phyloP scores from a whole-genome alignment of 2,113 vertebrate species.

The Rhynchomys soricoides region DNA sequence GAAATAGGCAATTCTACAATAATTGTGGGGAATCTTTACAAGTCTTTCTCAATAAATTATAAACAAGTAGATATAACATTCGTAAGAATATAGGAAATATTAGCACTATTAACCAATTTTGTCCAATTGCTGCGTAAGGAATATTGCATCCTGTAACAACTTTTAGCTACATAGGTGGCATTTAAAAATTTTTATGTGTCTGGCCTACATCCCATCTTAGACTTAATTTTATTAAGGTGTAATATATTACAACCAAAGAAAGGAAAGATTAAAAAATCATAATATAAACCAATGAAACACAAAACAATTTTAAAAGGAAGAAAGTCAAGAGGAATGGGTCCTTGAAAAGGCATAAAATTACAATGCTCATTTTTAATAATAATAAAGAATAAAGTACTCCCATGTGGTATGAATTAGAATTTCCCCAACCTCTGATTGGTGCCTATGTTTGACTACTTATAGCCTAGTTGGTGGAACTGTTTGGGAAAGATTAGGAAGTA shows the following conservation, averaged over 20 bases:
- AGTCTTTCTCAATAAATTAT: neutral
- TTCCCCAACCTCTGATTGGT: neutral
- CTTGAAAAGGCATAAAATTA: neutral
- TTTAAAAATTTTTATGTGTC: neutral
- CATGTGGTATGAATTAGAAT: neutral
- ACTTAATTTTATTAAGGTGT: neutral
- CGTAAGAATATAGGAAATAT: neutral
- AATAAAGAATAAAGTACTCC: neutral
- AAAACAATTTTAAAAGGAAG: neutral
- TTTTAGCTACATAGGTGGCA: neutral
- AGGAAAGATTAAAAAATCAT: neutral
- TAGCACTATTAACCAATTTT: neutral
- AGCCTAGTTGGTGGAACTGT: neutral
- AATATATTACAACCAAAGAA: neutral
- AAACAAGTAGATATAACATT: neutral
- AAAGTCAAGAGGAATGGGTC: neutral
- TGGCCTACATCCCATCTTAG: neutral
- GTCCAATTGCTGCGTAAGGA: neutral
- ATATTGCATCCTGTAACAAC: neutral
- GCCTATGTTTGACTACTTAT: neutral
- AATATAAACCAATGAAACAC: neutral
- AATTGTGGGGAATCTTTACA: neutral
- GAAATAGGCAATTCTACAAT: neutral
- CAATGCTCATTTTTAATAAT: neutral
- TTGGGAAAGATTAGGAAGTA: neutral